A percentile compares a stretch with the other conserved stretches of the same genome.
Evolutionary conservation across 2,113 vertebrate genomes (phyloP).

Genomic region (Anser cygnoides): DNA sequence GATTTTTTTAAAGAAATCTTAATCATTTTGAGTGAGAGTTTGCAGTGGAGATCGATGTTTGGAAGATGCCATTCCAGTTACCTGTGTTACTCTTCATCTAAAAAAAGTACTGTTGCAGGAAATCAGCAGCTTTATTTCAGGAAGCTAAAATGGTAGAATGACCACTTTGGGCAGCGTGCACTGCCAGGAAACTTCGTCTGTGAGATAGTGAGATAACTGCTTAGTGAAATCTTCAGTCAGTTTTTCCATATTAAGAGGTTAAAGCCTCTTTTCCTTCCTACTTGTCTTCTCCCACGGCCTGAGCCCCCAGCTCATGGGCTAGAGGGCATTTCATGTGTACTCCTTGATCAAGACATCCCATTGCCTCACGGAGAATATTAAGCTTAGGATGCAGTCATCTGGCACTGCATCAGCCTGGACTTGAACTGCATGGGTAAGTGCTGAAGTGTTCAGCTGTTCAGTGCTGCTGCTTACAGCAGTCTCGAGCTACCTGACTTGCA

Average conservation of each 20-base stretch:
- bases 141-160: neutral
- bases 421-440: neutral
- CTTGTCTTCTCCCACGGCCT: rapidly evolving
- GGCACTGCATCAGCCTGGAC: neutral
- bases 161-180: rapidly evolving
- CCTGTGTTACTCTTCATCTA: neutral
- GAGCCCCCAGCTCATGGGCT: neutral
- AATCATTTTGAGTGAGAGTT: neutral
- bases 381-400: neutral
- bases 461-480: neutral
- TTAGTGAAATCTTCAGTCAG: neutral
- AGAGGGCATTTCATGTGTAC: neutral
- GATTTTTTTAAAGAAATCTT: neutral
- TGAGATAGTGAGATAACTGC: neutral
- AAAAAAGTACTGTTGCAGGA: neutral
- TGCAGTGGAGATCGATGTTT: neutral
- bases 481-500: neutral
- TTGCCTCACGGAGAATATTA: neutral
- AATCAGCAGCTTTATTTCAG: neutral
- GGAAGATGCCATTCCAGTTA: neutral
- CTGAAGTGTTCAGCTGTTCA: neutral
- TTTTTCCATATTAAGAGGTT: neutral
- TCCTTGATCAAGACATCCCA: neutral
- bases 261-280: neutral
- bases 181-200: neutral